Conservation (phyloP, 2,797 vertebrate species). For the Chlorospingus semifuscus region DNA sequence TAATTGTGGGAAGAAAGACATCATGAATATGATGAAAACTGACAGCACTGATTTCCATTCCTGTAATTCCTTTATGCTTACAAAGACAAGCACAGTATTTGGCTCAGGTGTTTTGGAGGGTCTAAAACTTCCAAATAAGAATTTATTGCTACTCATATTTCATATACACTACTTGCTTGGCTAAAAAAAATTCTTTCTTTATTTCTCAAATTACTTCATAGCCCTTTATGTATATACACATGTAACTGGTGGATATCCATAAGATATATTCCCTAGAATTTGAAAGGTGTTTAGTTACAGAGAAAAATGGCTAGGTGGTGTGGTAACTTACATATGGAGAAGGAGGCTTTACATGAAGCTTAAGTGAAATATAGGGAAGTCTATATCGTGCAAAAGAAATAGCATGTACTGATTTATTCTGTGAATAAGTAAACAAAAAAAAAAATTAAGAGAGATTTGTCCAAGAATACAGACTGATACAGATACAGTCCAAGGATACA, state of each 20-base stretch:
- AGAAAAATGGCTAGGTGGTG: background rate
- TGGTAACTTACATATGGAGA: background rate
- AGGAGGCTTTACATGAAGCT: background rate
- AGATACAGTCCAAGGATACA: background rate
- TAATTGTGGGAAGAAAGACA: slow-evolving; percentile 49
- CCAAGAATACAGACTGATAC: background rate
- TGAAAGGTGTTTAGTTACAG: background rate
- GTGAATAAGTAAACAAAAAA: background rate
- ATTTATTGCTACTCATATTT: background rate
- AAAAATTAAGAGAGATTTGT: background rate
- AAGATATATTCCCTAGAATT: background rate
- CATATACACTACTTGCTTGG: background rate
- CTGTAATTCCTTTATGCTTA: background rate
- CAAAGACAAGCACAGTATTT: background rate
- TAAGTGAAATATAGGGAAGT: background rate
- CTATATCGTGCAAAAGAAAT: background rate
- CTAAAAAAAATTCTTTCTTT: background rate
- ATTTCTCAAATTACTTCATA: background rate
- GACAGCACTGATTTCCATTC: slow-evolving; percentile 58
- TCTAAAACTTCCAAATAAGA: background rate
- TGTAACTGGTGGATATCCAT: background rate
- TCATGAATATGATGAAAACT: slow-evolving; percentile 62
- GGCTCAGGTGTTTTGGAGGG: background rate
- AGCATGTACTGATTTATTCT: background rate
- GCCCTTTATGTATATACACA: background rate